Evolutionary conservation across 2,113 vertebrate species (phyloP).

Genomic region (Megaleporinus macrocephalus): DNA sequence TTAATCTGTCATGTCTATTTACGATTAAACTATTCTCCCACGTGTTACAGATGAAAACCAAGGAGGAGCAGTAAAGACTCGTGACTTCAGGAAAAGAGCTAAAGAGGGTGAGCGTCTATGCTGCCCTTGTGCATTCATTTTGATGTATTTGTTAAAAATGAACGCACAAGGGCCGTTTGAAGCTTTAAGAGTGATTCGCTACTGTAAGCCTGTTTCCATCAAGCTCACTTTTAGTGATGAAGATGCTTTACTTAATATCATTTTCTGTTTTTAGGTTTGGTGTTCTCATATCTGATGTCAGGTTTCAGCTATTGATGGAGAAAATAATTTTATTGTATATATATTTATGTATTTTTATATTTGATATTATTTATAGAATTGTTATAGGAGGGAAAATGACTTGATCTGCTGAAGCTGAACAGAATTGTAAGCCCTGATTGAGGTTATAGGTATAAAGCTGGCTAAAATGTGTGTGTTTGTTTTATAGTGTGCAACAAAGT

Average conservation of each 20-base stretch:
- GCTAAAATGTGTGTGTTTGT: slow-evolving; percentile 3
- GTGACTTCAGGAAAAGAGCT: slow-evolving; percentile 89
- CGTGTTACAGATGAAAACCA: slow-evolving; percentile 82
- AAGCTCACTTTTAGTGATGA: too few species aligned
- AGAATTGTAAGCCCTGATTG: not conserved
- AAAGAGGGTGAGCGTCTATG: slow-evolving; percentile 84
- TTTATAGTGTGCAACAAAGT: slow-evolving; percentile 86
- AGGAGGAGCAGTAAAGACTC: slow-evolving; percentile 87
- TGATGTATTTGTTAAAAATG: not conserved
- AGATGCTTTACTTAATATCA: too few species aligned
- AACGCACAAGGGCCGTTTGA: too few species aligned
- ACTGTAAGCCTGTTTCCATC: too few species aligned
- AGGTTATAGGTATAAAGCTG: not conserved
- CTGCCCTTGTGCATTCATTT: not conserved
- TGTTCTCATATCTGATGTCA: not conserved
- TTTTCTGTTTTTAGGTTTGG: too few species aligned
- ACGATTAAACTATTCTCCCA: not conserved
- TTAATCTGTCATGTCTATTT: too few species aligned
- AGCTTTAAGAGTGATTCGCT: too few species aligned
- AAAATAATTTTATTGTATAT: too few species aligned
- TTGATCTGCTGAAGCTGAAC: not conserved
- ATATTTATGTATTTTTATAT: too few species aligned
- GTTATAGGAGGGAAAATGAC: not conserved
- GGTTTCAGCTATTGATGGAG: too few species aligned
- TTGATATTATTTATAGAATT: too few species aligned